Conservation (phyloP, 2,888 invertebrate genomes). For the Leptinotarsa rubiginosa region DNA sequence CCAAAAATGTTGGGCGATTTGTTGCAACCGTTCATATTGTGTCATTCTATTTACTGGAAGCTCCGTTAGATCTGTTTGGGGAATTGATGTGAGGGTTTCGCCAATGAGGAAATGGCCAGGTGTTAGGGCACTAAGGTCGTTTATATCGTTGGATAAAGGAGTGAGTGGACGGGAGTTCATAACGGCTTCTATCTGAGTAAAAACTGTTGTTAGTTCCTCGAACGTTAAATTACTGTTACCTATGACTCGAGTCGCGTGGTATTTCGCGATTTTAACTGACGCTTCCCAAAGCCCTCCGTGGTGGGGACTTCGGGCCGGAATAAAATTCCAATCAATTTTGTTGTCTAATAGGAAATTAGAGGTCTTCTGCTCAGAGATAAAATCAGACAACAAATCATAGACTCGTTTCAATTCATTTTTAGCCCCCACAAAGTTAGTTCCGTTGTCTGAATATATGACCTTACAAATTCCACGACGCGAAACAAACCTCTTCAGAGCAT, state of each 20-base stretch:
- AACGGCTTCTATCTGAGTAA: no score
- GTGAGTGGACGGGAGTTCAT: no score
- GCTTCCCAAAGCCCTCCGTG: conserved; percentile 34
- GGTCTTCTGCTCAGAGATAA: neutral
- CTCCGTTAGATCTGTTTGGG: neutral
- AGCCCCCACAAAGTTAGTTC: conserved; percentile 52
- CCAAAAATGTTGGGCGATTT: conserved; percentile 40
- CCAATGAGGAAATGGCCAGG: no score
- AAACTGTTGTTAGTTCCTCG: no score
- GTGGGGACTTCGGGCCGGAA: conserved; percentile 26
- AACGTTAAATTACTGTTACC: neutral
- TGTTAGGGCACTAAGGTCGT: no score
- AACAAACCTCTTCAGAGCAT: conserved; percentile 48
- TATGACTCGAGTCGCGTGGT: conserved; percentile 9
- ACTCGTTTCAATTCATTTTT: conserved; percentile 30
- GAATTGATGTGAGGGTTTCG: no score
- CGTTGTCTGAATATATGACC: conserved; percentile 53
- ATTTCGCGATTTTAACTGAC: conserved; percentile 16
- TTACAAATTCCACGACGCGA: conserved; percentile 47
- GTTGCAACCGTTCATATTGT: conserved; percentile 27
- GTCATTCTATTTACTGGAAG: neutral
- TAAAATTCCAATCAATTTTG: conserved; percentile 29
- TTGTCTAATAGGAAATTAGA: conserved; percentile 27
- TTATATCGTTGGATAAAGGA: no score
- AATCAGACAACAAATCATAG: neutral